Evolutionary conservation across 2,113 vertebrate genomes (phyloP).

Genomic region (Ancistrus triradiatus): DNA sequence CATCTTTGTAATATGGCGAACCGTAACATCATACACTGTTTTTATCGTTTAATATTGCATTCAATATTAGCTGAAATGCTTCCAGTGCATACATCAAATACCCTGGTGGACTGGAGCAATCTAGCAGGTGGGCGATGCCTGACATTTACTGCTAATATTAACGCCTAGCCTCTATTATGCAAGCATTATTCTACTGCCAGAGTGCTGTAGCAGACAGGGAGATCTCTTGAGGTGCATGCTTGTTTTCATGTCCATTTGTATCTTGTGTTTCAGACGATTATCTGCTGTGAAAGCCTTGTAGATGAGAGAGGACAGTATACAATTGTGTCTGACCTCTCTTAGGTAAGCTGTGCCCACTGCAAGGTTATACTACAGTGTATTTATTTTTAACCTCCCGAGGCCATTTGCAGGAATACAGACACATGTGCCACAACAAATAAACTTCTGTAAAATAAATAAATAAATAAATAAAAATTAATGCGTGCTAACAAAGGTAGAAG

Average conservation of each 20-base stretch:
- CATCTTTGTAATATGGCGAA: too few relatives aligned
- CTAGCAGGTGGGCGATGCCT: conserved; percentile 2
- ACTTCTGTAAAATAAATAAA: conserved; percentile 10
- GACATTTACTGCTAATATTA: conserved; percentile 35
- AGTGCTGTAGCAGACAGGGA: conserved; percentile 17
- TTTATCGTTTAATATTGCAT: too few relatives aligned
- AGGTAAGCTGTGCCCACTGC: conserved; percentile 17
- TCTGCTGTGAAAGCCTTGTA: conserved; percentile 29
- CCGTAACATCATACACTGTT: too few relatives aligned
- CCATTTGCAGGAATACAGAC: conserved; percentile 15
- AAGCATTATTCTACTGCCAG: conserved; percentile 14
- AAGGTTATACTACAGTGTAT: conserved; percentile 17
- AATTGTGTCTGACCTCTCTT: conserved; percentile 28
- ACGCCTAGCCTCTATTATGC: conserved; percentile 20
- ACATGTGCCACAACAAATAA: conserved; percentile 29
- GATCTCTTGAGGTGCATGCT: conserved; percentile 24
- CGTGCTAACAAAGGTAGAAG: background rate
- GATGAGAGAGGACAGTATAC: conserved; percentile 17
- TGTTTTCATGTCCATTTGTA: conserved; percentile 34
- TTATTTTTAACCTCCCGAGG: conserved; percentile 18
- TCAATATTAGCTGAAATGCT: too few relatives aligned
- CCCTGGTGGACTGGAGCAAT: conserved; percentile 13
- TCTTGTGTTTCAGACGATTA: conserved; percentile 11
- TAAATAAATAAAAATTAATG: conserved; percentile 6
- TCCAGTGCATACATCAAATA: conserved; percentile 7